phyloP scores from a whole-genome alignment of 37 sponge, comb jelly and placozoan genomes.

The Crambe crambe region DNA sequence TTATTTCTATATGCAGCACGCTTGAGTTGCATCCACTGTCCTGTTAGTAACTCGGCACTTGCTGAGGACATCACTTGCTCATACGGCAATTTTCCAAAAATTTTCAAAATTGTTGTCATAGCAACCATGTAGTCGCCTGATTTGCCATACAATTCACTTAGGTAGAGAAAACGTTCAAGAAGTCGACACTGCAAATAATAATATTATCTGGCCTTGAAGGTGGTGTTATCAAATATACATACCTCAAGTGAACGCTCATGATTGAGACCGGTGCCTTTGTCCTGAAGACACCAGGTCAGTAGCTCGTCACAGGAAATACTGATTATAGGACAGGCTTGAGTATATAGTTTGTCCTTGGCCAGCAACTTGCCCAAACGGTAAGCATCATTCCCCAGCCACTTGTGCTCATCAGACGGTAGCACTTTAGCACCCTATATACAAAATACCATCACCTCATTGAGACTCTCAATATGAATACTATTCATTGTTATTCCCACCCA shows the following conservation, averaged over 20 bases:
- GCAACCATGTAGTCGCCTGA: background rate
- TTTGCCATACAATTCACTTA: background rate
- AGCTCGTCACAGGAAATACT: conserved; percentile 35
- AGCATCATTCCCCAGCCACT: conserved; percentile 43
- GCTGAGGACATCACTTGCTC: background rate
- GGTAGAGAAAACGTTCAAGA: background rate
- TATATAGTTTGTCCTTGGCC: background rate
- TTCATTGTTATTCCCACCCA: background rate
- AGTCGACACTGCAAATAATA: background rate
- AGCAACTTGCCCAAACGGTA: conserved; percentile 16
- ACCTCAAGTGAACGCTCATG: conserved; percentile 5
- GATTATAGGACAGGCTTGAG: conserved; percentile 8
- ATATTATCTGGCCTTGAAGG: background rate
- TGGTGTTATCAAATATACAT: background rate
- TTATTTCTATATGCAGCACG: background rate
- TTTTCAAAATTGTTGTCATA: conserved; percentile 18
- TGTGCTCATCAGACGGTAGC: conserved; percentile 11
- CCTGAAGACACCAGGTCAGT: conserved; percentile 24
- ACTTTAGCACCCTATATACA: background rate
- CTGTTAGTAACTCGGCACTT: background rate
- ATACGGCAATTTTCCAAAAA: background rate
- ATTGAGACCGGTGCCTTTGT: background rate
- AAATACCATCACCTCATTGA: background rate
- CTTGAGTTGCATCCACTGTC: conserved; percentile 5
- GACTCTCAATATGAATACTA: background rate